Evolutionary conservation across 2,113 vertebrate genomes (phyloP).

Genomic region (Varanus komodoensis): DNA sequence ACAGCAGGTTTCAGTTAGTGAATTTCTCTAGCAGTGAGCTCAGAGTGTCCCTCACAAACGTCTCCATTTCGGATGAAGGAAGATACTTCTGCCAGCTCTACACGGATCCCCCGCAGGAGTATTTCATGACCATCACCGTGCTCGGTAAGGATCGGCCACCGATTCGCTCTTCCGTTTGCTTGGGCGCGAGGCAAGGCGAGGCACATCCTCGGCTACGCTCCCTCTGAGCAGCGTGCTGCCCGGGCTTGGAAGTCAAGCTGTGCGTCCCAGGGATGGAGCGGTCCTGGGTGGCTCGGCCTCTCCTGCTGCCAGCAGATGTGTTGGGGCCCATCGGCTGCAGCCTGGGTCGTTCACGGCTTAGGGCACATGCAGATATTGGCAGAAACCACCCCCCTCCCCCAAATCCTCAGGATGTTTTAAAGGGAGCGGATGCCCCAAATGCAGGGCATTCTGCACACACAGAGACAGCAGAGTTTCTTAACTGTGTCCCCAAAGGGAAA

Average conservation of each 20-base stretch:
- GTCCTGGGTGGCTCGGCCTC: no score
- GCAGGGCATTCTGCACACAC: no score
- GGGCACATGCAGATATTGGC: not conserved
- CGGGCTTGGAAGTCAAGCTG: no score
- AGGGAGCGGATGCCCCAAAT: not conserved
- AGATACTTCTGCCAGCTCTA: slow-evolving; percentile 98
- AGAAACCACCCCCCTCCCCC: no score
- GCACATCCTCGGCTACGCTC: fast-evolving
- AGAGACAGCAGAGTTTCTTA: not conserved
- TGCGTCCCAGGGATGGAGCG: not conserved
- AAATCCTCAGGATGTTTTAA: not conserved
- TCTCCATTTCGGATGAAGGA: slow-evolving; percentile 96
- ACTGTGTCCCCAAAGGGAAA: not conserved
- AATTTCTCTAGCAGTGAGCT: slow-evolving; percentile 99
- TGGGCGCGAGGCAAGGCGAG: not conserved
- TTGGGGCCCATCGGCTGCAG: no score
- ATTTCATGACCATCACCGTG: slow-evolving; percentile 94
- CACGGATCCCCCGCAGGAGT: slow-evolving; percentile 97
- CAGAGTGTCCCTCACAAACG: slow-evolving; percentile 96
- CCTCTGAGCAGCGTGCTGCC: not conserved
- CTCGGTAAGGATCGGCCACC: slow-evolving; percentile 82
- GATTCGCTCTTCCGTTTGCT: fast-evolving
- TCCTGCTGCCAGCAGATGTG: not conserved
- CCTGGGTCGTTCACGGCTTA: not conserved
- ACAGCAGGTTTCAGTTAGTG: slow-evolving; percentile 99